Evolutionary conservation across 2,113 vertebrate species (phyloP).

Genomic region (Rhinolophus ferrumequinum): DNA sequence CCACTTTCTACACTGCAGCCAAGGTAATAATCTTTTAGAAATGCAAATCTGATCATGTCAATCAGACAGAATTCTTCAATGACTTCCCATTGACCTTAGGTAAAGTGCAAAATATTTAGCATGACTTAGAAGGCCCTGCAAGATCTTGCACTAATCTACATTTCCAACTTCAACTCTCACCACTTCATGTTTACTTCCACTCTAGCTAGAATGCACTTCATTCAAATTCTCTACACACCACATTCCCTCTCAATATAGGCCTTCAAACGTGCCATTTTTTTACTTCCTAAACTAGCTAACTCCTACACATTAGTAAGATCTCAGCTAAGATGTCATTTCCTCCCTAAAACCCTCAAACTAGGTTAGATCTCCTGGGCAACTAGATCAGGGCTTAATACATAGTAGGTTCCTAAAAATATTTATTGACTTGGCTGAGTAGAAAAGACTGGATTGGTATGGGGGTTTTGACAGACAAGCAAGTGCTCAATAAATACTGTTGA

Average conservation of each 20-base stretch:
- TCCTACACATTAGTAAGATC: not conserved
- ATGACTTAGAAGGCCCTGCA: not conserved
- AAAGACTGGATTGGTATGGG: not conserved
- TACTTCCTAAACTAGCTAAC: not conserved
- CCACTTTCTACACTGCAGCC: not conserved
- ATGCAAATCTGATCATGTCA: not conserved
- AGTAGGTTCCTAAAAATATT: not conserved
- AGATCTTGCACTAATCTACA: not conserved
- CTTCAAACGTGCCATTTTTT: not conserved
- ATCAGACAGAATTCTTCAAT: not conserved
- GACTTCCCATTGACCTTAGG: not conserved
- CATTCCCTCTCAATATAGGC: not conserved
- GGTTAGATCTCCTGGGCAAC: not conserved
- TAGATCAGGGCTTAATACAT: not conserved
- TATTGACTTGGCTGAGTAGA: not conserved
- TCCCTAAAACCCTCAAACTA: not conserved
- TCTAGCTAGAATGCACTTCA: not conserved
- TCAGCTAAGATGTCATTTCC: not conserved
- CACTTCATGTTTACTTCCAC: not conserved
- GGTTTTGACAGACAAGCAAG: not conserved
- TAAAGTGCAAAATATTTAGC: conserved; percentile 32
- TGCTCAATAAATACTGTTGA: not conserved
- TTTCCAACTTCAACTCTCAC: not conserved
- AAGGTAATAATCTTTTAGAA: not conserved
- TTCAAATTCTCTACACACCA: not conserved